Percentiles rank a stretch among this genome's conserved stretches.
These are phyloP conservation scores for Toxotes chatareus DNA, from an alignment of 2,113 vertebrate genomes.

Conservation along the genomic window DNA sequence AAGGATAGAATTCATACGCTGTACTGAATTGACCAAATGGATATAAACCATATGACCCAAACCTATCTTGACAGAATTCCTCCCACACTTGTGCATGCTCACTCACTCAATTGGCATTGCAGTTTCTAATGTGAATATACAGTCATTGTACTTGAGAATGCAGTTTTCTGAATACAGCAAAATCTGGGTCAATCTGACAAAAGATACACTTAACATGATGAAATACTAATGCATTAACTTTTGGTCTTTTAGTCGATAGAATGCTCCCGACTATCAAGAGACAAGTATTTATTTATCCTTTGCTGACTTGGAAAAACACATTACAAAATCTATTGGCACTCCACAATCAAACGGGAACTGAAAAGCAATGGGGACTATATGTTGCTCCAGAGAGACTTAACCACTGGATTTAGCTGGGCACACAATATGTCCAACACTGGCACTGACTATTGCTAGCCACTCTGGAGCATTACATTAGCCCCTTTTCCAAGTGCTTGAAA, in stretches of 20 bases:
- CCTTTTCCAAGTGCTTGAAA: slow-evolving; percentile 25
- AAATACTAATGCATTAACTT: slow-evolving; percentile 9
- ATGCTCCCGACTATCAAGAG: background rate
- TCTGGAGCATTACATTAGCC: slow-evolving; percentile 16
- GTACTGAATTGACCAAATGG: background rate
- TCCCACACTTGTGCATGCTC: background rate
- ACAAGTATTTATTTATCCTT: background rate
- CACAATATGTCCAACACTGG: slow-evolving; percentile 20
- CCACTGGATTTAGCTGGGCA: slow-evolving; percentile 26
- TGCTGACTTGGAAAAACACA: background rate
- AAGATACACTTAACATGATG: slow-evolving; percentile 15
- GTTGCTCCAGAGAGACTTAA: slow-evolving; percentile 19
- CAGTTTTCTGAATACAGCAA: background rate
- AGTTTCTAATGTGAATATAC: background rate
- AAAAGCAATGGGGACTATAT: background rate
- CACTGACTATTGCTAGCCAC: background rate
- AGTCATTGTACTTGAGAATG: background rate
- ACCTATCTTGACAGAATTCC: background rate
- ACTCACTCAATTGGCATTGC: background rate
- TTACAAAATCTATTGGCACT: background rate
- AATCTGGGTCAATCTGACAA: background rate
- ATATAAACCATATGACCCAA: background rate
- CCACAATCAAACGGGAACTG: background rate
- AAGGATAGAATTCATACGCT: background rate
- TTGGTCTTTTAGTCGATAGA: background rate